Percentiles rank a stretch among this genome's conserved stretches.
Conservation (phyloP, 2,888 invertebrate species). For the Nomada flava region DNA sequence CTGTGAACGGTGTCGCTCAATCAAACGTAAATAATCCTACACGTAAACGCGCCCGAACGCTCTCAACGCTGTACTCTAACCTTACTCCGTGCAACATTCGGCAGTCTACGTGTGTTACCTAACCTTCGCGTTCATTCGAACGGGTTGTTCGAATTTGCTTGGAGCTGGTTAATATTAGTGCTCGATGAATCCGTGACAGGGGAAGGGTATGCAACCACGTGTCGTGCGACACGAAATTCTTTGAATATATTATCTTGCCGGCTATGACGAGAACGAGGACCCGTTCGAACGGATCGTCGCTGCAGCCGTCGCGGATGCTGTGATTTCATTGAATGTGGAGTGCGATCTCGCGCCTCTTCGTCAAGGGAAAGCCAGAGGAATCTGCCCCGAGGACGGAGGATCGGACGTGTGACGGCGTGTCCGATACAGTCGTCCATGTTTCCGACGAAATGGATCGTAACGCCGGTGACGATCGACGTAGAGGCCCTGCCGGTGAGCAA, state of each 20-base stretch:
- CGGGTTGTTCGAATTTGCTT: neutral
- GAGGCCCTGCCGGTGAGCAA: conserved; percentile 73
- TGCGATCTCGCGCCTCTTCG: conserved; percentile 82
- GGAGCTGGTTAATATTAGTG: neutral
- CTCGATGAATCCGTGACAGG: conserved; percentile 36
- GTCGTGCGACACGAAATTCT: conserved; percentile 11
- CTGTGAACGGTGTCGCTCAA: neutral
- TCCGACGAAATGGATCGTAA: conserved; percentile 83
- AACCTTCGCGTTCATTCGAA: conserved; percentile 32
- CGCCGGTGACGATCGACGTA: conserved; percentile 82
- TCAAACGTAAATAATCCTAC: neutral
- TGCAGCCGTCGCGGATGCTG: conserved; percentile 50
- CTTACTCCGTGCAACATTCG: conserved; percentile 24
- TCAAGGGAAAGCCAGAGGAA: conserved; percentile 73
- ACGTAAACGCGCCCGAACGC: neutral
- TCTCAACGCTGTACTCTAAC: conserved; percentile 35
- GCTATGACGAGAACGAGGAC: conserved; percentile 74
- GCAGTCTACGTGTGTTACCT: conserved; percentile 23
- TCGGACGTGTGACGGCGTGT: conserved; percentile 72
- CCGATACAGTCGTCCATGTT: conserved; percentile 81
- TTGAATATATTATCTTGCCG: conserved; percentile 32
- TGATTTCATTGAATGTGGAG: conserved; percentile 83
- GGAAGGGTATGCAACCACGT: neutral
- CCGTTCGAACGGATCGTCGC: conserved; percentile 59
- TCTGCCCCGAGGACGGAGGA: conserved; percentile 52